Conservation (phyloP, 2,888 invertebrate species). For the Xylophagus ater region DNA sequence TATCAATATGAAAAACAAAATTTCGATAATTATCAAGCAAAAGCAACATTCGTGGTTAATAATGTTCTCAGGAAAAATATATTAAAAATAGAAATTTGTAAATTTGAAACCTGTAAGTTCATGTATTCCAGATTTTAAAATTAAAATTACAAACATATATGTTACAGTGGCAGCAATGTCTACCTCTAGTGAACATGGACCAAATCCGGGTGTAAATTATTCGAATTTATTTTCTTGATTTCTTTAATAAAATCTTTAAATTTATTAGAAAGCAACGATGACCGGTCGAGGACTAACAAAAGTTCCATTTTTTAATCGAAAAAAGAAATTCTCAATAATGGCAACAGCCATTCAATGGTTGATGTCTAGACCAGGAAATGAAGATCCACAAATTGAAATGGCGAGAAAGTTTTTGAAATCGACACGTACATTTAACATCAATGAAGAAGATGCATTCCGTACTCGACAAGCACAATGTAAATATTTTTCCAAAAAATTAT, state of each 20-base stretch:
- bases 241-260: neutral
- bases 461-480: conserved; percentile 32
- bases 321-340: conserved; percentile 31
- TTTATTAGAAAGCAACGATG: conserved; percentile 11
- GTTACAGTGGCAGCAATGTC: conserved; percentile 5
- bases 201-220: conserved; percentile 1
- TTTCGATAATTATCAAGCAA: conserved; percentile 58
- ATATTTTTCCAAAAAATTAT: conserved; percentile 18
- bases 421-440: conserved; percentile 22
- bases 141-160: no score
- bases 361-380: conserved; percentile 24
- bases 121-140: neutral
- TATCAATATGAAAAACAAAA: conserved; percentile 62
- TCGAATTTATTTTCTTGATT: neutral
- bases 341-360: conserved; percentile 36
- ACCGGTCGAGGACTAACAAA: conserved; percentile 3
- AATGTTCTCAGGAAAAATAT: conserved; percentile 58
- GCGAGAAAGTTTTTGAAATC: conserved; percentile 24
- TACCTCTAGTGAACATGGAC: conserved; percentile 9
- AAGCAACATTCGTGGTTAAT: conserved; percentile 52
- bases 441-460: conserved; percentile 26
- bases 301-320: conserved; percentile 11
- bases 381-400: conserved; percentile 26
- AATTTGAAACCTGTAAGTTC: conserved; percentile 24
- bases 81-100: conserved; percentile 45